Conservation (phyloP, 2,797 vertebrate species). For the Heliangelus exortis region DNA sequence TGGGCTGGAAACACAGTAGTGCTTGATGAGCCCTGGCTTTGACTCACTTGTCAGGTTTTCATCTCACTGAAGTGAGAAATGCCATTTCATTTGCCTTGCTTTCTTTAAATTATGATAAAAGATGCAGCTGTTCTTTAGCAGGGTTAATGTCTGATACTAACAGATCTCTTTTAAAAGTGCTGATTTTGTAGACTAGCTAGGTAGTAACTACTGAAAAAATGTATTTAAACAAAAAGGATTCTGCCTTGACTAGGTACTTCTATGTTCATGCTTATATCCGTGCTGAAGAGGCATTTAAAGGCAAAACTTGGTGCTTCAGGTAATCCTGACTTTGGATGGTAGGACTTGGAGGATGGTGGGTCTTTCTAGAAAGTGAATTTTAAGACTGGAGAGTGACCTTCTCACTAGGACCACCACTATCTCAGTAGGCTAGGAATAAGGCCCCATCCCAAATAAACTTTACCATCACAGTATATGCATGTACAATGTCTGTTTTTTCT, state of each 20-base stretch:
- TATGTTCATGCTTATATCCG: not conserved
- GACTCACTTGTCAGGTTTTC: not conserved
- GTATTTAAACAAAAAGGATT: not conserved
- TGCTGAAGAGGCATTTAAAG: not conserved
- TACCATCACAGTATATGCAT: not conserved
- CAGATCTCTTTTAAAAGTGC: not conserved
- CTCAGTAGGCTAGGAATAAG: not conserved
- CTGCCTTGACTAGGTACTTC: not conserved
- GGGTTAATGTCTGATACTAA: not conserved
- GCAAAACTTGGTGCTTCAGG: not conserved
- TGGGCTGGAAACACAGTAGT: not conserved
- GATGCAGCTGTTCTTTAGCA: not conserved
- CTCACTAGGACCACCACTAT: not conserved
- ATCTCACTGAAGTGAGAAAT: not conserved
- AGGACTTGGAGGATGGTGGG: not conserved
- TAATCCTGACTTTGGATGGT: not conserved
- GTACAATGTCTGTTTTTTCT: not conserved
- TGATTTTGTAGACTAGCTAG: not conserved
- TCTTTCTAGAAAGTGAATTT: not conserved
- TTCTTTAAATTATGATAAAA: not conserved
- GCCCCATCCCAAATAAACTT: not conserved
- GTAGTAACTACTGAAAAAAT: not conserved
- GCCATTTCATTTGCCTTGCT: not conserved
- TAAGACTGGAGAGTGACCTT: not conserved
- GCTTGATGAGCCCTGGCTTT: not conserved